Base-by-base conservation (phyloP, 2,888 invertebrate genomes). In the Harpalus rubripes region DNA sequence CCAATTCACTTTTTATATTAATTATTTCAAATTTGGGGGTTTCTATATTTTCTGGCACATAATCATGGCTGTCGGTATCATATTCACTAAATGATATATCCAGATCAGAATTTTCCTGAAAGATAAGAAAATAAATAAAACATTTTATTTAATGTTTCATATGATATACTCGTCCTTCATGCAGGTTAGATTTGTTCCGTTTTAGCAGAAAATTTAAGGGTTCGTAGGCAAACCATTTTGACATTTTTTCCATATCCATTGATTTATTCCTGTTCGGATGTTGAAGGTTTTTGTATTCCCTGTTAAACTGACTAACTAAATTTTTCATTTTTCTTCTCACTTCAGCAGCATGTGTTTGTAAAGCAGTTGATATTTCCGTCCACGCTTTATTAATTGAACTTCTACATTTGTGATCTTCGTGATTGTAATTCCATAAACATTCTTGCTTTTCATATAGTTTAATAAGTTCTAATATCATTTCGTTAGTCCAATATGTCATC, bases 391-490 rank as follows among this genome's bases (percentile, higher is more conserved):
- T 8, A 52, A 52, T 0, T 10, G 44, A 8, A 52, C 12, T 52
- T 52, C 44, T 52, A 52, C 44, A 52, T 52, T 52, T 52, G 44
- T 52, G 44, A 7, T 52, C 44, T 52, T 52, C 44, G 6, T 52
- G 44, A 52, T 52, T 52, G 44, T 52, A 12, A 52, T 52, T 52
- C 44, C 44, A 52, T 52, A 52, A 52, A 52, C 44, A 52, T 52
- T 52, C 44, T 52, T 52, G 10, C 12, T 52, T 52, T 52, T 52
- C 10, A 52, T 52, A 52, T 10, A 52, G 4, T 52, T 12, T 8
- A 12, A 52, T 52, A 52, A 52, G 44, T 12, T 52, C 10, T 2
- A 52, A 12, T 52, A 52, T 52, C 44, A 8, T 52, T 6, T 52
- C 44, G 12, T 52, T 52, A 2, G 44, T 52, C 44, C 44, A 52